Base-by-base conservation (phyloP, 1,140 invertebrate genomes). In the Drusus annulatus region DNA sequence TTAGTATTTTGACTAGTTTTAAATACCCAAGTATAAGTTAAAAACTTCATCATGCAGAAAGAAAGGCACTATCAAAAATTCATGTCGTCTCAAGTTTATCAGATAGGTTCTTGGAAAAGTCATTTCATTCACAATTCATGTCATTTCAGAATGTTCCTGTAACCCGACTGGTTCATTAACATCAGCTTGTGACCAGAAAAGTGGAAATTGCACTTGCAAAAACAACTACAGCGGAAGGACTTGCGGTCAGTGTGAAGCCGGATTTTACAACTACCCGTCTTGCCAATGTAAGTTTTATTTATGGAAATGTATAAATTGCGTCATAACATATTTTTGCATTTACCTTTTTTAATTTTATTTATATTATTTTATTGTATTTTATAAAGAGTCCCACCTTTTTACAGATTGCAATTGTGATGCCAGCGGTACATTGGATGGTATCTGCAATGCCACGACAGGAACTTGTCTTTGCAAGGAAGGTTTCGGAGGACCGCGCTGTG, bases 331-430 rank as follows among this genome's bases (percentile, higher is more conserved):
- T 13, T 45, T 13, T 45, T 10, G 7, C 36, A 45, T 1, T 13
- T 45, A 45, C 2, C 36, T 36, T 36, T 13, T 13, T 45, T 45
- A 28, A 28, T 28, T 28, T 28, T 28, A 2, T 28, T 28, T 2
- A 7, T n/a, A n/a, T n/a, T n/a, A 36, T 36, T 36, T 36, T 0
- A 36, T 4, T 36, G 4, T 4, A 7, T 45, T 45, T 1, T 2
- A 45, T 45, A 45, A 45, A 13, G 36, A 13, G 10, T 45, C 36
- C 36, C 36, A 45, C 36, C 36, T 45, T 45, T 78, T 84, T 85
- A 62, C 84, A 99, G 97, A 94, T 85, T 99, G 98, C 87, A 95
- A 96, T 84, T 99, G 98, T 87, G 98, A 99, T 86, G 91, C 92
- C 0, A 93, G 93, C 80, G 98, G 98, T 7, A 98, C 97, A 0